Conservation (phyloP, 2,797 vertebrate genomes). For the Percopsis omiscomaycus region DNA sequence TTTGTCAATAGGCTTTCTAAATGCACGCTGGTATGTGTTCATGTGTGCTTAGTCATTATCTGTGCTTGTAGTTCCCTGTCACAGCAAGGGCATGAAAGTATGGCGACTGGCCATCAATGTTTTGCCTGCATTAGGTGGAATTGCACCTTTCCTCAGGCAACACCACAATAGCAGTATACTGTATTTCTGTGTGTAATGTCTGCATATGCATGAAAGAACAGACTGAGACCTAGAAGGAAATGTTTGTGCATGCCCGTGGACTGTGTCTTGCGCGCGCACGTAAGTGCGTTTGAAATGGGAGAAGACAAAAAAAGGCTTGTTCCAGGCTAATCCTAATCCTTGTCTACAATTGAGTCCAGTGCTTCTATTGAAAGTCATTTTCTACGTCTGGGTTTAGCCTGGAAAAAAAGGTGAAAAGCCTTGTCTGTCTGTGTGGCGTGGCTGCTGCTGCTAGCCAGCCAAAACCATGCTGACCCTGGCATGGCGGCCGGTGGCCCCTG, state of each 20-base stretch:
- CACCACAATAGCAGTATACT: neutral
- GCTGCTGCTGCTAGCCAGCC: slow-evolving; percentile 32
- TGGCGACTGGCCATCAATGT: slow-evolving; percentile 3
- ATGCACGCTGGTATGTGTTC: too few relatives aligned
- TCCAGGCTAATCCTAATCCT: slow-evolving; percentile 56
- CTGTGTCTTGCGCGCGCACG: neutral
- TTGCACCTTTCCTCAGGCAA: neutral
- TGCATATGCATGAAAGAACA: neutral
- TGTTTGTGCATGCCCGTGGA: slow-evolving; percentile 8
- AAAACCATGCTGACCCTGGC: slow-evolving; percentile 56
- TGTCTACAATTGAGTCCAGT: slow-evolving; percentile 38
- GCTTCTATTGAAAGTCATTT: slow-evolving; percentile 37
- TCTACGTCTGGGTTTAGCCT: slow-evolving; percentile 42
- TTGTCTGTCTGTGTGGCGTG: slow-evolving; percentile 28
- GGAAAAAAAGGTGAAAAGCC: slow-evolving; percentile 26
- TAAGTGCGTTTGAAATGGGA: slow-evolving; percentile 16
- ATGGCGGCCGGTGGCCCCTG: slow-evolving; percentile 24
- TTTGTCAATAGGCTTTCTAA: too few relatives aligned
- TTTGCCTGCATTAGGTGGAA: slow-evolving; percentile 8
- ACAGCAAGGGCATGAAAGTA: slow-evolving; percentile 4
- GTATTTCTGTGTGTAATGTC: neutral
- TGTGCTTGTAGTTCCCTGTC: slow-evolving; percentile 1
- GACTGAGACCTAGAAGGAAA: too few relatives aligned
- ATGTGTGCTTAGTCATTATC: slow-evolving; percentile 6
- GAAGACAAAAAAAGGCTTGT: slow-evolving; percentile 26